Percentiles rank a stretch among this genome's conserved stretches.
These are phyloP conservation scores for Odontothrips loti DNA, from an alignment of 2,888 invertebrate genomes.

Conservation along the genomic window DNA sequence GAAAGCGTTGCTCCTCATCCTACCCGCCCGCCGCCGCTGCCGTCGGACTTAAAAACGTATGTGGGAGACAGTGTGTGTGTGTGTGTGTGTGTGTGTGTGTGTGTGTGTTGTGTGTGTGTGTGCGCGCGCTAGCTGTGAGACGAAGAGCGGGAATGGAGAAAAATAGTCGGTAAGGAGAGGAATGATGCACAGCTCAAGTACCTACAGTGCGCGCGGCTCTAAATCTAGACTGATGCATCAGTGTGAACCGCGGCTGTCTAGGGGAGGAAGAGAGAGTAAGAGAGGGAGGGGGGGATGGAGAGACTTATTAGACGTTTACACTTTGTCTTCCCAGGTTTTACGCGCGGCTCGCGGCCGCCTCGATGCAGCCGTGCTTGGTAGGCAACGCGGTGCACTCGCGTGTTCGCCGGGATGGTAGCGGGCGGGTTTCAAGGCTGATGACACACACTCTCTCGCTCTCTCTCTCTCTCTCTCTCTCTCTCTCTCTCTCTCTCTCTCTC, in stretches of 20 bases:
- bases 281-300: not conserved
- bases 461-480: no score
- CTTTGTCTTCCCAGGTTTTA: no score
- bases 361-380: not conserved
- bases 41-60: no score
- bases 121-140: not conserved
- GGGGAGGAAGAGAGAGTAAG: not conserved
- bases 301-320: no score
- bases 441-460: no score
- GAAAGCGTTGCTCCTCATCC: no score
- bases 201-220: conserved; percentile 4
- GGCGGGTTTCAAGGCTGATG: not conserved
- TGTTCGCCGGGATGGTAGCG: not conserved
- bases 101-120: no score
- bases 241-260: not conserved
- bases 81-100: no score
- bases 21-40: no score
- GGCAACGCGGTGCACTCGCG: not conserved
- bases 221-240: conserved; percentile 10
- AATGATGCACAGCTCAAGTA: not conserved
- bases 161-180: not conserved
- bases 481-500: no score
- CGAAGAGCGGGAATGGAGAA: not conserved
- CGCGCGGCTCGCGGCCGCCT: no score
- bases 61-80: no score